phyloP scores from a whole-genome alignment of 1,140 invertebrate species.

The Hormaphis cornu region DNA sequence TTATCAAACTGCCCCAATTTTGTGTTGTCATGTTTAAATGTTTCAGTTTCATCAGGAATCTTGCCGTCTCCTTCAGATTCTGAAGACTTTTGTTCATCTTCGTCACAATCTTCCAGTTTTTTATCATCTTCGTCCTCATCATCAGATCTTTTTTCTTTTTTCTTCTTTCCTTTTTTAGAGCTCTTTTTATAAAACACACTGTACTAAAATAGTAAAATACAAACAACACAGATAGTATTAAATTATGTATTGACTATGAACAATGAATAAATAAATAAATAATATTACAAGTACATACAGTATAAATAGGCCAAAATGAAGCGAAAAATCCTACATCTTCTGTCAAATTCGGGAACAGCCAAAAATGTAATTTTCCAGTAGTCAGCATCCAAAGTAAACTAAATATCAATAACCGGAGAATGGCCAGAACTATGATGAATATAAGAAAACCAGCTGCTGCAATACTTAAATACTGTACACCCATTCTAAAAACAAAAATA shows the following conservation, averaged over 20 bases:
- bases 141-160: conserved; percentile 60
- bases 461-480: conserved; percentile 94
- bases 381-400: conserved; percentile 82
- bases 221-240: conserved; percentile 20
- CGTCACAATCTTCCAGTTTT: conserved; percentile 37
- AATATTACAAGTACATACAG: conserved; percentile 47
- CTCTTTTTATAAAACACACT: conserved; percentile 46
- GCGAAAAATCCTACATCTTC: conserved; percentile 98
- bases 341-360: conserved; percentile 94
- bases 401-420: conserved; percentile 84
- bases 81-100: conserved; percentile 35
- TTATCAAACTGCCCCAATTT: conserved; percentile 1
- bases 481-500: conserved; percentile 55
- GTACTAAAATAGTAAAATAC: conserved; percentile 55
- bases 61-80: conserved; percentile 35
- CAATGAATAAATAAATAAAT: conserved; percentile 2
- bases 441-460: conserved; percentile 88
- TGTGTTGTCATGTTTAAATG: neutral
- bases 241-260: neutral
- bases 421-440: conserved; percentile 79
- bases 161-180: conserved; percentile 59
- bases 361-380: conserved; percentile 85
- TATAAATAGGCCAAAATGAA: conserved; percentile 95
- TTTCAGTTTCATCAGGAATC: conserved; percentile 12
- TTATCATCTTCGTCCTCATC: conserved; percentile 52